Evolutionary conservation across 1,140 invertebrate genomes (phyloP).

Genomic region (Parasteatoda tepidariorum): DNA sequence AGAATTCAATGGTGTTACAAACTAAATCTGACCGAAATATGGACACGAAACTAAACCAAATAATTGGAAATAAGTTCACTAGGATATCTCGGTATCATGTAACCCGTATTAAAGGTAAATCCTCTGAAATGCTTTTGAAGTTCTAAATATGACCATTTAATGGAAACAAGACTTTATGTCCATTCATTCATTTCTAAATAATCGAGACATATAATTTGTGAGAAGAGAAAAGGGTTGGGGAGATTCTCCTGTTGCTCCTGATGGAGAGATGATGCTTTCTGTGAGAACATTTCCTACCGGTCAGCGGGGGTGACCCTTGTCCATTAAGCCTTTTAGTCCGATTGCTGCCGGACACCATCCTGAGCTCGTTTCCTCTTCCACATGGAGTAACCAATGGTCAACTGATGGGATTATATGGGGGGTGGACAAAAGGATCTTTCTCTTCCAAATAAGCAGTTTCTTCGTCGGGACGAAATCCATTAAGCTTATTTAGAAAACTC

Average conservation of each 20-base stretch:
- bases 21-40: too few species aligned
- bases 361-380: constrained; percentile 19
- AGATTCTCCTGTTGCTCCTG: constrained; percentile 18
- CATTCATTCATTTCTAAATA: too few species aligned
- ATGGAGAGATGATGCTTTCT: constrained; percentile 31
- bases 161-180: too few species aligned
- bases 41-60: too few species aligned
- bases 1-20: too few species aligned
- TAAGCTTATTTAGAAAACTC: background rate
- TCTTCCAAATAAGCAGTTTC: background rate
- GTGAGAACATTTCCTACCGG: constrained; percentile 8
- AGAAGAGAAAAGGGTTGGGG: background rate
- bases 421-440: background rate
- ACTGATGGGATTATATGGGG: background rate
- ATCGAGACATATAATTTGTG: too few species aligned
- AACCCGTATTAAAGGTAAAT: too few species aligned
- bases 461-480: background rate
- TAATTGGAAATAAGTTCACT: too few species aligned
- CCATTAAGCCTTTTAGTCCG: constrained; percentile 58
- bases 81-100: too few species aligned
- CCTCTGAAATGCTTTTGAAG: too few species aligned
- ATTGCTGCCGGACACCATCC: constrained; percentile 21
- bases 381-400: constrained; percentile 39
- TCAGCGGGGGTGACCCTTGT: constrained; percentile 44
- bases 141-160: too few species aligned